Conservation (phyloP, 2,888 invertebrate genomes). For the Ceratothoa steindachneri region DNA sequence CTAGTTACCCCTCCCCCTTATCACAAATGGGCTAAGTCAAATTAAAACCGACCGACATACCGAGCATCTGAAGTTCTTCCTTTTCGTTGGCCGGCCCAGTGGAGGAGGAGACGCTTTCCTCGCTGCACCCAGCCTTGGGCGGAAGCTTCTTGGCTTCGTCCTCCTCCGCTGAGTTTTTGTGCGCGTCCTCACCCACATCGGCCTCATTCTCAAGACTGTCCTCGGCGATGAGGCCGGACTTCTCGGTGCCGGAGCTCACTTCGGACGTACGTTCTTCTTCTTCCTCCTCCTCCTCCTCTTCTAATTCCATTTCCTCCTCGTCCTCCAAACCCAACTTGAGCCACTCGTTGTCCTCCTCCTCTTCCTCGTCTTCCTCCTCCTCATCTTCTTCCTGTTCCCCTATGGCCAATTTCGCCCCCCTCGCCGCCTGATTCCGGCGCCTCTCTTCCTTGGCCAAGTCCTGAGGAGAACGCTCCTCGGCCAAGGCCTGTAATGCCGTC, state of each 20-base stretch:
- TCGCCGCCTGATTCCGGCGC: not conserved
- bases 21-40: no score
- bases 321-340: slow-evolving; percentile 7
- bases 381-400: not conserved
- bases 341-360: slow-evolving; percentile 1
- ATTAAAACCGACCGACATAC: no score
- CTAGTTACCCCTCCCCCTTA: no score
- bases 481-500: not conserved
- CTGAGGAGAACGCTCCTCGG: not conserved
- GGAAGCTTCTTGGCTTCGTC: not conserved
- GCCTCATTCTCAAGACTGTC: not conserved
- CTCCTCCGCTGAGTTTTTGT: not conserved
- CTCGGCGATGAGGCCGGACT: not conserved
- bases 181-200: not conserved
- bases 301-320: not conserved
- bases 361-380: not conserved
- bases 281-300: not conserved
- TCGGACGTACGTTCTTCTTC: not conserved
- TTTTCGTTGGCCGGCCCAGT: not conserved
- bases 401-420: not conserved
- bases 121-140: not conserved
- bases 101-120: not conserved
- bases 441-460: not conserved
- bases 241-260: not conserved
- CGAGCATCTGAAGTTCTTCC: slow-evolving; percentile 6